These are phyloP conservation scores for Chrysolina oricalcia DNA, from an alignment of 2,888 invertebrate species.

Conservation along the genomic window DNA sequence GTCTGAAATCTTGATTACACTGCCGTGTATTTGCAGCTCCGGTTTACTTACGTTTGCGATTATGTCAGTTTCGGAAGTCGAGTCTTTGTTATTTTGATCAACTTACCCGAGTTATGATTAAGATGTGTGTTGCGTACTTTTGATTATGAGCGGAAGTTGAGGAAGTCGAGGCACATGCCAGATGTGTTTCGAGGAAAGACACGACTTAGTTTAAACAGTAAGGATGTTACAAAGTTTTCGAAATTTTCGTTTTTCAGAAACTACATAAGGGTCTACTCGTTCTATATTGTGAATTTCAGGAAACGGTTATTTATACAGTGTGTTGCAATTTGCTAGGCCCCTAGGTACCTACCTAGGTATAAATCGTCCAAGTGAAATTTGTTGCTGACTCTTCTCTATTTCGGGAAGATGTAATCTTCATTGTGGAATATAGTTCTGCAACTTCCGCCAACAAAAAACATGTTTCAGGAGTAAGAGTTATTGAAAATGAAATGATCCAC, in stretches of 20 bases:
- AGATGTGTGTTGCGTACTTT: not conserved
- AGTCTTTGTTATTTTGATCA: constrained; percentile 22
- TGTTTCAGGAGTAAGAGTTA: too few relatives aligned
- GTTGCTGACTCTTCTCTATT: too few relatives aligned
- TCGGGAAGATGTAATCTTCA: too few relatives aligned
- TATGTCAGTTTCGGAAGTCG: constrained; percentile 7
- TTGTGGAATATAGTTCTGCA: too few relatives aligned
- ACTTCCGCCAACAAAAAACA: too few relatives aligned
- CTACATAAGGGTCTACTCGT: too few relatives aligned
- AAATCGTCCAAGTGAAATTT: too few relatives aligned
- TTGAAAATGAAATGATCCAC: too few relatives aligned
- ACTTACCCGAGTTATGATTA: not conserved
- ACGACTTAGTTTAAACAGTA: not conserved
- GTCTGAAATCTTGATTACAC: constrained; percentile 27
- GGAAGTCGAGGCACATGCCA: not conserved
- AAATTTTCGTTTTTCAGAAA: not conserved
- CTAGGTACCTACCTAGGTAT: too few relatives aligned
- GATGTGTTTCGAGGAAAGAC: not conserved
- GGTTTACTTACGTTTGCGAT: constrained; percentile 17
- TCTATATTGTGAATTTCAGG: too few relatives aligned
- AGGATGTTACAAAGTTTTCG: not conserved
- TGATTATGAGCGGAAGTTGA: not conserved
- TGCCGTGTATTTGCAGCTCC: constrained; percentile 24
- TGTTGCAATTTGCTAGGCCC: too few relatives aligned
- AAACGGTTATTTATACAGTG: too few relatives aligned